A percentile compares a stretch with the other conserved stretches of the same genome.
phyloP scores from a whole-genome alignment of 2,888 invertebrate genomes.

The Diplolepis rosae region DNA sequence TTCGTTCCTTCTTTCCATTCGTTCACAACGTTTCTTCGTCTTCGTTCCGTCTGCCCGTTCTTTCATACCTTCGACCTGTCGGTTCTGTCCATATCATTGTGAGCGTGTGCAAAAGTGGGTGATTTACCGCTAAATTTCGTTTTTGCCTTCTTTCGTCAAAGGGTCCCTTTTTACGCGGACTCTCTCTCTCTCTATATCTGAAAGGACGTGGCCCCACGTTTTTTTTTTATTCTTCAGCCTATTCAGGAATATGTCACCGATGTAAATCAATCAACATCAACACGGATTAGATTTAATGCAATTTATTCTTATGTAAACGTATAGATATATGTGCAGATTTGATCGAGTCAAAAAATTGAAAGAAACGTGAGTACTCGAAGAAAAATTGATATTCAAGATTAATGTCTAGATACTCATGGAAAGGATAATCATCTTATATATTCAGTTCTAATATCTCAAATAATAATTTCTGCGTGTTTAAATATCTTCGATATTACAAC shows the following conservation, averaged over 20 bases:
- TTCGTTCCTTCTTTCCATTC: conserved; percentile 37
- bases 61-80: conserved; percentile 27
- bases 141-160: conserved; percentile 54
- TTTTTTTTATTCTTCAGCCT: conserved; percentile 36
- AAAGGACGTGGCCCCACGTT: not conserved
- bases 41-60: not conserved
- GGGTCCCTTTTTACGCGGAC: conserved; percentile 35
- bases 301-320: not conserved
- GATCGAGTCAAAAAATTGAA: too few species aligned
- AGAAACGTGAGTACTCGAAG: too few species aligned
- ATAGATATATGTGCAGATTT: not conserved
- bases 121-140: conserved; percentile 70
- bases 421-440: too few species aligned
- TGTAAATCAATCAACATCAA: conserved; percentile 70
- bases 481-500: too few species aligned
- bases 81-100: conserved; percentile 32
- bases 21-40: not conserved
- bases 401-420: too few species aligned
- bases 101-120: conserved; percentile 56
- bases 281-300: conserved; percentile 35
- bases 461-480: too few species aligned
- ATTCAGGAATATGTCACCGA: conserved; percentile 58
- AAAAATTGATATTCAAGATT: too few species aligned
- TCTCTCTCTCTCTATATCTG: not conserved
- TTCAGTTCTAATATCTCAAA: too few species aligned